Evolutionary conservation across 2,797 vertebrate species (phyloP).

Genomic region (Anguilla obscura): DNA sequence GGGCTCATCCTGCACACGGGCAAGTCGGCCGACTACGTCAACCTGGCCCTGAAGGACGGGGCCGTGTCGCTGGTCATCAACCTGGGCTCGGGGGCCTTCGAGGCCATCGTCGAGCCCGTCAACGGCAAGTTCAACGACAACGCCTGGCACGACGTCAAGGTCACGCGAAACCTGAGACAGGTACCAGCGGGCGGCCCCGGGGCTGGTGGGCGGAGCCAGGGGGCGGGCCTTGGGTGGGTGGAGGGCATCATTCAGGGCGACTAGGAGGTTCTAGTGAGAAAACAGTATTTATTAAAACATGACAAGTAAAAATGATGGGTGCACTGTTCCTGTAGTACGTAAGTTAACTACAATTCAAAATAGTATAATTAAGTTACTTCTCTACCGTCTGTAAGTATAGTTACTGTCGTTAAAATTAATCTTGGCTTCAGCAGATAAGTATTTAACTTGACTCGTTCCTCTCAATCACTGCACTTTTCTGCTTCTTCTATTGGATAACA

Average conservation of each 20-base stretch:
- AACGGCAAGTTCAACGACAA: slow-evolving; percentile 99
- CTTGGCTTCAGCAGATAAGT: background rate
- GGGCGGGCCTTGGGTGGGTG: background rate
- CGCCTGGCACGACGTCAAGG: slow-evolving; percentile 97
- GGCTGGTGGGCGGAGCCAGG: slow-evolving; percentile 40
- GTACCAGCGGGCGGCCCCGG: slow-evolving; percentile 78
- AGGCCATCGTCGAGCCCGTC: slow-evolving; percentile 97
- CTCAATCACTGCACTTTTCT: slow-evolving; percentile 40
- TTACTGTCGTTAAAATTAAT: background rate
- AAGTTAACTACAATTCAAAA: background rate
- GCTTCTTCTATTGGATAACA: slow-evolving; percentile 36
- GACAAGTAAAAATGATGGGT: slow-evolving; percentile 3
- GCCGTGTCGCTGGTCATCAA: slow-evolving; percentile 97
- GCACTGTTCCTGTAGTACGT: background rate
- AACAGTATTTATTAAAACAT: background rate
- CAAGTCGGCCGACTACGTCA: slow-evolving; percentile 97
- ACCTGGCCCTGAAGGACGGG: slow-evolving; percentile 94
- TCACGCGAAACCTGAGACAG: slow-evolving; percentile 98
- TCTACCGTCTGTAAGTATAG: background rate
- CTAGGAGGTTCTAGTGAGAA: background rate
- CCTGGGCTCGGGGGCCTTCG: slow-evolving; percentile 96
- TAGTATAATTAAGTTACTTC: background rate
- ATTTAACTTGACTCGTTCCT: slow-evolving; percentile 25
- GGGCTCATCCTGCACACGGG: slow-evolving; percentile 97
- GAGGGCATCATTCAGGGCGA: background rate